Evolutionary conservation across 2,888 invertebrate species (phyloP), one percentile per base, ranked within the genome.

Genomic region (Lepeophtheirus nordmannii): DNA sequence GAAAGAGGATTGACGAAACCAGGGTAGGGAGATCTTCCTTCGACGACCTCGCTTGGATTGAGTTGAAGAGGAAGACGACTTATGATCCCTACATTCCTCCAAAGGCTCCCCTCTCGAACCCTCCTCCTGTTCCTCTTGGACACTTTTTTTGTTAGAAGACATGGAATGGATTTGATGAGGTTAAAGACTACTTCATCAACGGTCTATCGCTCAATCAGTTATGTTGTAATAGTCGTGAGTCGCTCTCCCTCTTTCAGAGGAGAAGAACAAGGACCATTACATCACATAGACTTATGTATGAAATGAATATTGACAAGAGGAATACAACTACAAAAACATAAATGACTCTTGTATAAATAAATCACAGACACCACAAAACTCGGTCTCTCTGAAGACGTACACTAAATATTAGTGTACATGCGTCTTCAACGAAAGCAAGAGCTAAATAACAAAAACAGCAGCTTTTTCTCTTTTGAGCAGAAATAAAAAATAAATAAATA

Each of bases 1-100:
- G 71, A 85, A 83, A 68, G 87, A 87, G 72, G 83, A 83, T 77
- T 89, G 88, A 65, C 89, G 81, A 77, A 89, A 89, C 89, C 89
- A 90, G 70, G 89, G 89, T 74, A 89, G 78, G 67, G 89, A 89
- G 72, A 89, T 89, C 78, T 89, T 90, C 73, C 89, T 82, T 69
- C 86, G 83, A n/a, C 72, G 53, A 46, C 53, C 17, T 46, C 71
- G 66, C 56, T 67, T 40, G 14, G 63, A n/a, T 17, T 39, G 23
- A 46, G n/a, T 17, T 8, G n/a, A n/a, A n/a, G 40, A 62, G 23
- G 39, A 39, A 7, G 38, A 22, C 63, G 46, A 22, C 17, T 62
- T 22, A 10, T 53, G 38, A n/a, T 22, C 22, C 17, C n/a, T 37
- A 46, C 22, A 46, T 22, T 14, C 58, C 14, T 63, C 22, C 20